Base-by-base conservation (phyloP, 1,140 invertebrate species). In the Phocides pigmalion region DNA sequence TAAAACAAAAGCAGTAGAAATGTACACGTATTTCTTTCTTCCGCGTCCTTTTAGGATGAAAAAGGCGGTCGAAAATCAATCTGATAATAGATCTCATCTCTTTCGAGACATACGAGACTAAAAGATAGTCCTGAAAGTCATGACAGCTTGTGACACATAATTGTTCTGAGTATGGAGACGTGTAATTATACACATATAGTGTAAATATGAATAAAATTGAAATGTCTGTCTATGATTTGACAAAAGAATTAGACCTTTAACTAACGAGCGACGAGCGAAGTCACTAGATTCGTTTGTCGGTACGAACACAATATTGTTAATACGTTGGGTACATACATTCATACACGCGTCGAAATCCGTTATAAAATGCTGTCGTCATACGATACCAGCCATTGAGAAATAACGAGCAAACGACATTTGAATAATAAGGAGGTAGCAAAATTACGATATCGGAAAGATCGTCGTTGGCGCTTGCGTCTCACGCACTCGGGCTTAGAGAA, bases 371-470 rank as follows among this genome's bases (percentile, higher is more conserved):
- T 73, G 75, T 82, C 81, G 77, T 87, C 82, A 85, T 74, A 81
- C 76, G 74, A 79, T 79, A 58, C 71, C 62, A 63, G 58, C 77
- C 79, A 90, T 90, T 84, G 81, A 87, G 77, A 74, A 82, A 72
- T 82, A 83, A 85, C 73, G 71, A 75, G 72, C 68, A 75, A 74
- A 83, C 82, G 79, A 70, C 69, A 79, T 79, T 72, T 76, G 85
- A 88, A 90, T 88, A 83, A 73, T 71, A 88, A 87, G 65, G 51
- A 79, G 76, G 63, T 54, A 70, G 72, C 73, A 74, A 79, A 77
- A 76, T 85, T 79, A 80, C 74, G 76, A 86, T 84, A 84, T 81
- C 81, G 79, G 80, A 77, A 82, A 81, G 80, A 70, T 70, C 70
- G 72, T 64, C 69, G 58, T 75, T 72, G 77, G 77, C 70, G 78